These are phyloP conservation scores for Neocrepidodera transversa DNA, from an alignment of 2,888 invertebrate genomes.

Conservation along the genomic window DNA sequence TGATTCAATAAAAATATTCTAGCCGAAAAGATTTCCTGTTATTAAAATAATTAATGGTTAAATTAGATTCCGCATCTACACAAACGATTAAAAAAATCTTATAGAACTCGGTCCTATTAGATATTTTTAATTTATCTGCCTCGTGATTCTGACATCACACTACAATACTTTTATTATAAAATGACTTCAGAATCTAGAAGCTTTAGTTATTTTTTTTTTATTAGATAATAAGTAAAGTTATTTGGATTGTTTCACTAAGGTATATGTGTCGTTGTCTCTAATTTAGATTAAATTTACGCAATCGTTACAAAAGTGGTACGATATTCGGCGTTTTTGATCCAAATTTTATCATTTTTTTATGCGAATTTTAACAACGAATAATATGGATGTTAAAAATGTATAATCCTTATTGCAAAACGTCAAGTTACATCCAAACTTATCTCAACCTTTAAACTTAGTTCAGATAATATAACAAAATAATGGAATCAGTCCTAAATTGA, in stretches of 20 bases:
- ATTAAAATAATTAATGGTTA: background rate
- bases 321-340: constrained; percentile 53
- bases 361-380: constrained; percentile 18
- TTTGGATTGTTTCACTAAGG: constrained; percentile 34
- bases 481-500: no score
- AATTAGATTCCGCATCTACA: constrained; percentile 9
- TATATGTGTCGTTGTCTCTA: constrained; percentile 62
- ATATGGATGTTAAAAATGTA: background rate
- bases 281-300: constrained; percentile 53
- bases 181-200: no score
- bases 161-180: no score
- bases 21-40: no score
- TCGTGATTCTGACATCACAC: background rate
- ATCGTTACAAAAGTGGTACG: constrained; percentile 50
- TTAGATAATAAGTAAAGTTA: constrained; percentile 22
- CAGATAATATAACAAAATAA: no score
- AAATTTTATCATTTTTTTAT: constrained; percentile 28
- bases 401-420: no score
- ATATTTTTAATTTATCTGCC: constrained; percentile 27
- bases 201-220: constrained; percentile 28
- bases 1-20: no score
- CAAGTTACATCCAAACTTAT: no score
- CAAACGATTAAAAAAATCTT: constrained; percentile 17
- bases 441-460: no score
- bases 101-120: constrained; percentile 8